A percentile compares a stretch with the other conserved stretches of the same genome.
These are phyloP conservation scores for Phylloscopus collybita DNA, from an alignment of 2,797 vertebrate species.

Conservation along the genomic window DNA sequence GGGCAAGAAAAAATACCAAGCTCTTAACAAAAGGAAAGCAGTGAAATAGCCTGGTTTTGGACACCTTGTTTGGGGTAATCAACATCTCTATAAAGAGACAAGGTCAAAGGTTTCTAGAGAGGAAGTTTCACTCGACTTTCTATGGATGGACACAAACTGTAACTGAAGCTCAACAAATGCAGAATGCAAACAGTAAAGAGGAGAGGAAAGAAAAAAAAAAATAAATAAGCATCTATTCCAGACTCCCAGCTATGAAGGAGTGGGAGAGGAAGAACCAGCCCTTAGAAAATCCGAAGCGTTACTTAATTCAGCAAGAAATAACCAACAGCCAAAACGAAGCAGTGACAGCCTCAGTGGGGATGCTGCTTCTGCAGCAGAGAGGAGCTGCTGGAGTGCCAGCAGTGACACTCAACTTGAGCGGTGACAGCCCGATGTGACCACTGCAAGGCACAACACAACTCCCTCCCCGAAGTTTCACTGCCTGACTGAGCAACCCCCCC, in stretches of 20 bases:
- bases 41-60: neutral
- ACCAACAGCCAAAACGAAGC: neutral
- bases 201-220: neutral
- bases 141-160: neutral
- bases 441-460: neutral
- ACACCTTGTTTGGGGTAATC: neutral
- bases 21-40: neutral
- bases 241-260: neutral
- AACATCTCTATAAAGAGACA: neutral
- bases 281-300: neutral
- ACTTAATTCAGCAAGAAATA: neutral
- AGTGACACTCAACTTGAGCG: neutral
- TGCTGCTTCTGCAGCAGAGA: neutral
- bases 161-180: neutral
- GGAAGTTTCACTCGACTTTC: neutral
- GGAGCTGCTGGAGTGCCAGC: neutral
- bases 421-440: neutral
- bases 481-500: neutral
- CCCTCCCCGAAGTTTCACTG: neutral
- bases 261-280: neutral
- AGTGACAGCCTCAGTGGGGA: neutral
- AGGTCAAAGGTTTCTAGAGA: neutral
- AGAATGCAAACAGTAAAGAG: neutral
- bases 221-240: neutral
- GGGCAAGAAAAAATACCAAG: neutral